phyloP scores from a whole-genome alignment of 2,888 invertebrate genomes.

The Acleris holmiana region DNA sequence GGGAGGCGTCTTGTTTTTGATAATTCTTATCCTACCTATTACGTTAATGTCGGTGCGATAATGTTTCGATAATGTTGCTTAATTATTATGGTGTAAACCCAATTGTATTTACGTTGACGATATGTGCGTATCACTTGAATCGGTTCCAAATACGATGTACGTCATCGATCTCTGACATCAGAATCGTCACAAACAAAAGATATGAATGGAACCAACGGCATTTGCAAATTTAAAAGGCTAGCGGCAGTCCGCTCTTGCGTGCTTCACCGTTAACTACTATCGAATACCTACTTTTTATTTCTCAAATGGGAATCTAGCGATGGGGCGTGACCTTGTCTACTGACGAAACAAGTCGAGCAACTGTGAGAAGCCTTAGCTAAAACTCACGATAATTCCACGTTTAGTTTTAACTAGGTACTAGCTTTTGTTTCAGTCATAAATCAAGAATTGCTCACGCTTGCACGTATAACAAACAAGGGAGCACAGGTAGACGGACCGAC shows the following conservation, averaged over 20 bases:
- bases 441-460: constrained; percentile 41
- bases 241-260: constrained; percentile 21
- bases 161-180: constrained; percentile 27
- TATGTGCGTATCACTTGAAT: neutral
- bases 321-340: constrained; percentile 44
- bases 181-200: constrained; percentile 27
- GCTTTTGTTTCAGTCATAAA: constrained; percentile 29
- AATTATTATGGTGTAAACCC: constrained; percentile 17
- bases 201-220: constrained; percentile 16
- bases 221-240: constrained; percentile 26
- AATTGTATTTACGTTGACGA: constrained; percentile 18
- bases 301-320: constrained; percentile 40
- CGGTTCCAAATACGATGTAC: constrained; percentile 17
- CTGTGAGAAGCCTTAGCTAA: constrained; percentile 31
- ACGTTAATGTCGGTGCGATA: neutral
- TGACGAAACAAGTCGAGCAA: constrained; percentile 42
- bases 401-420: constrained; percentile 14
- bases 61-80: constrained; percentile 4
- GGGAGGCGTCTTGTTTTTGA: no score
- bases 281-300: constrained; percentile 33
- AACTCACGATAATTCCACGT: constrained; percentile 6
- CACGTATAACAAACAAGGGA: constrained; percentile 49
- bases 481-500: constrained; percentile 68
- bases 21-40: neutral
- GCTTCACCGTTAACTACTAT: constrained; percentile 47